A percentile compares a stretch with the other conserved stretches of the same genome.
Conservation (phyloP, 1,140 invertebrate genomes). For the Plodia interpunctella region DNA sequence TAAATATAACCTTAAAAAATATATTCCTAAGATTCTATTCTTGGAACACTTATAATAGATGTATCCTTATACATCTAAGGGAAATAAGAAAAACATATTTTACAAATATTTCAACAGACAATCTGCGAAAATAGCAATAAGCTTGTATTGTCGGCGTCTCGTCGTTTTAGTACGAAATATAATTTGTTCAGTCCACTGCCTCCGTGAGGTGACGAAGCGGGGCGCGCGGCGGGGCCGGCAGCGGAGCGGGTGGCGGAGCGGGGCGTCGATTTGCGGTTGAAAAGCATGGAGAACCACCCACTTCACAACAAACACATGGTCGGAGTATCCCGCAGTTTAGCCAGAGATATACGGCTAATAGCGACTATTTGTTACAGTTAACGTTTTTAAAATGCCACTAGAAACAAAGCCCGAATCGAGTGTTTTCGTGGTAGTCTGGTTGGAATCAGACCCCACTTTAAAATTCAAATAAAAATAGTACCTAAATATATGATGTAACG, state of each 20-base stretch:
- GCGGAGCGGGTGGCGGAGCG: too few relatives aligned
- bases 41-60: too few relatives aligned
- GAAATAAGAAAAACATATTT: background rate
- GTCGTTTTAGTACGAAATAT: background rate
- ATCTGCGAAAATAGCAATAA: background rate
- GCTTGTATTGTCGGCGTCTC: background rate
- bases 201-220: background rate
- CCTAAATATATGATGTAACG: too few relatives aligned
- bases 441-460: too few relatives aligned
- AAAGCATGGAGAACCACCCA: slow-evolving; percentile 1
- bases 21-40: too few relatives aligned
- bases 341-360: slow-evolving; percentile 2
- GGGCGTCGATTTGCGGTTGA: background rate
- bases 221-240: too few relatives aligned
- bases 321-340: background rate
- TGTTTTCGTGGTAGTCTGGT: too few relatives aligned
- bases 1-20: too few relatives aligned
- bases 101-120: background rate
- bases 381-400: slow-evolving; percentile 2
- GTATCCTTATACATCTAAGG: too few relatives aligned
- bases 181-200: background rate
- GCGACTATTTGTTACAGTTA: slow-evolving; percentile 7
- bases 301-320: slow-evolving; percentile 4
- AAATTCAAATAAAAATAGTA: too few relatives aligned
- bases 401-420: background rate